A percentile compares a stretch with the other conserved stretches of the same genome.
These are phyloP conservation scores for Coilia nasus DNA, from an alignment of 2,797 vertebrate species.

Conservation along the genomic window DNA sequence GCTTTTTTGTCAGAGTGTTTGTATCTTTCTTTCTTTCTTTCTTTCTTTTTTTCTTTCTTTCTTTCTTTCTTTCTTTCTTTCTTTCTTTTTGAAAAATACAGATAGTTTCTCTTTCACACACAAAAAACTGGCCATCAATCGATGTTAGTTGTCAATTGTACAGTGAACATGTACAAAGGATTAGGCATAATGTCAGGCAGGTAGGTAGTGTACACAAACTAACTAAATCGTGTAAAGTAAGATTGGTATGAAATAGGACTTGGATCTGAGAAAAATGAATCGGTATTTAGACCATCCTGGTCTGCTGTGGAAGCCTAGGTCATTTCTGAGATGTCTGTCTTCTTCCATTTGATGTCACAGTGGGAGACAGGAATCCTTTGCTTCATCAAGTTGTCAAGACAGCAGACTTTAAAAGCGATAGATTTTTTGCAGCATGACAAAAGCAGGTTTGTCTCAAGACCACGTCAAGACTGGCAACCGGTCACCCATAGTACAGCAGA, in stretches of 20 bases:
- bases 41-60: neutral
- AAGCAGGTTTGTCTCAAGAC: neutral
- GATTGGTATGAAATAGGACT: neutral
- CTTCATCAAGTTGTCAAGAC: neutral
- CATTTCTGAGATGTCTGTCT: neutral
- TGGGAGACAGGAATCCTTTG: neutral
- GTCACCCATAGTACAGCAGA: neutral
- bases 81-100: no score
- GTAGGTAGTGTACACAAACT: neutral
- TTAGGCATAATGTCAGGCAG: neutral
- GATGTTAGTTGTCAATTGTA: neutral
- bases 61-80: no score
- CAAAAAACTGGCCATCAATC: neutral
- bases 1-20: neutral
- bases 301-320: neutral
- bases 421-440: neutral
- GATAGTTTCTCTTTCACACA: neutral
- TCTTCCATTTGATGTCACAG: neutral
- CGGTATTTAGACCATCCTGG: neutral
- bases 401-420: neutral
- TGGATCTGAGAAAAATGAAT: neutral
- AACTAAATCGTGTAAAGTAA: neutral
- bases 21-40: neutral
- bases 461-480: neutral
- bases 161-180: neutral